A percentile compares a stretch with the other conserved stretches of the same genome.
Conservation (phyloP, 1,140 invertebrate species). For the Pogonomyrmex californicus region DNA sequence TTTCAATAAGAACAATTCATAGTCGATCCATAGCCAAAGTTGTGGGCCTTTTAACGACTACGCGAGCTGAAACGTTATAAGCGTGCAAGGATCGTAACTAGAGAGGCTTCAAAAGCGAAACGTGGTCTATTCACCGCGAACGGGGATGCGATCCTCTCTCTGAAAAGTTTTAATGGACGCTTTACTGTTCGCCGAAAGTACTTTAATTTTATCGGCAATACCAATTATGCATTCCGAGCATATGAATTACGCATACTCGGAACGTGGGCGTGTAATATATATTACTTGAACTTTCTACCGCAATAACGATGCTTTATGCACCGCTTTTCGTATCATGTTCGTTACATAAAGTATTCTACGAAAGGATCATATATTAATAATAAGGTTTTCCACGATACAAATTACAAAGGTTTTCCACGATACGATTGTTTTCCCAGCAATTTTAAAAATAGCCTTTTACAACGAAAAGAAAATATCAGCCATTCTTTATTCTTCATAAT, state of each 20-base stretch:
- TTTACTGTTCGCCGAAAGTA: slow-evolving; percentile 68
- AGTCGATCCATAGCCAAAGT: neutral
- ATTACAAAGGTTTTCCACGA: neutral
- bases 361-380: slow-evolving; percentile 6
- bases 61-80: slow-evolving; percentile 35
- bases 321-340: slow-evolving; percentile 50
- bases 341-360: slow-evolving; percentile 23
- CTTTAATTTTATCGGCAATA: slow-evolving; percentile 71
- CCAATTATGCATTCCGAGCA: slow-evolving; percentile 68
- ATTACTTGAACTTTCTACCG: slow-evolving; percentile 52
- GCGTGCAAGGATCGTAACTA: slow-evolving; percentile 51
- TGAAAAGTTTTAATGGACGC: slow-evolving; percentile 73
- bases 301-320: slow-evolving; percentile 55
- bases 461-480: neutral
- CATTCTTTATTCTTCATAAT: neutral
- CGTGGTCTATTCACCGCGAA: slow-evolving; percentile 61
- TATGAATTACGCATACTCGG: slow-evolving; percentile 66
- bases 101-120: slow-evolving; percentile 54
- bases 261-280: slow-evolving; percentile 47
- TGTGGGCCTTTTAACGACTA: slow-evolving; percentile 26
- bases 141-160: slow-evolving; percentile 34
- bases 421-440: neutral
- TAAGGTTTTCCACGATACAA: neutral
- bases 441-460: neutral
- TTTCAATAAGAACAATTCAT: neutral